Evolutionary conservation across 2,888 invertebrate species (phyloP), one percentile per base, ranked within the genome.

Genomic region (Neuroscelio doddi): DNA sequence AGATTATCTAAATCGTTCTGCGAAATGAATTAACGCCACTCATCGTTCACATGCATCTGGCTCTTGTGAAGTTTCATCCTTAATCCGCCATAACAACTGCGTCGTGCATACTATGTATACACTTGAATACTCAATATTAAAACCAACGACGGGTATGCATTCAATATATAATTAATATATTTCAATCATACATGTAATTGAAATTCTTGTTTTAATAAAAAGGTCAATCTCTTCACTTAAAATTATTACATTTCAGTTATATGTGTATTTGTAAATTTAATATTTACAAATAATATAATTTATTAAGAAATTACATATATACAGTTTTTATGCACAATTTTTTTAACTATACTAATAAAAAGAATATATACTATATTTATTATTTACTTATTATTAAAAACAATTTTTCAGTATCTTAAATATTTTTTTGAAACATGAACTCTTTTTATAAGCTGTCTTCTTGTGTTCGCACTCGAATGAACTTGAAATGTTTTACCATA

Each of bases 1-100:
- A n/a, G 80, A 80, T 81, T 77, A 81, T 80, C 79, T 76, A 76
- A 82, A 82, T 81, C 78, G 79, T 75, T 77, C 75, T 75, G 78
- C 77, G 81, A 82, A 80, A 81, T 80, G 74, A 80, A 80, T 82
- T 81, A 82, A 82, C 80, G 76, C 74, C 65, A 67, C 72, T 74
- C 79, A 69, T 75, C 73, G 73, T 73, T 73, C 73, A 74, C 70
- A 46, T 49, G 56, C 42, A 46, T 29, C 50, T 36, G 47, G 36
- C 50, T 46, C 39, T 53, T 34, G 17, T 42, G 9, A 44, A 50
- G 49, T 38, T 47, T 14, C 49, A 39, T 42, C 50, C 17, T 56
- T 44, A 57, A 53, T 58, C 46, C 55, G 5, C 12, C 34, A 39
- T 50, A 39, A 55, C 59, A 42, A 50, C 34, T 52, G 53, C 65